Base-by-base conservation (phyloP, 2,888 invertebrate genomes). In the Camponotus fellah region DNA sequence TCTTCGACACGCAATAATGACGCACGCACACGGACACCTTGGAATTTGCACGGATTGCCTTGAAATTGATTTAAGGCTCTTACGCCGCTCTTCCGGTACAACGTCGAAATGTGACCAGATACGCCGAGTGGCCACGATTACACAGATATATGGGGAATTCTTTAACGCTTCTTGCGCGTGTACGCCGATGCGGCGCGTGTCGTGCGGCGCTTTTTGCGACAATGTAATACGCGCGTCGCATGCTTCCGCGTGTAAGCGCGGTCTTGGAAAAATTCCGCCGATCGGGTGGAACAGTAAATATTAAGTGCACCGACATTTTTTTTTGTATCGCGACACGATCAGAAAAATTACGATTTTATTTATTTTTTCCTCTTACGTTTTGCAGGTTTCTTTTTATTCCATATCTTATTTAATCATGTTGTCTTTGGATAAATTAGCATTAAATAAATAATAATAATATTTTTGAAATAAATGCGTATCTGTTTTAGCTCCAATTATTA, bases 61-160 rank as follows among this genome's bases (percentile, higher is more conserved):
- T 49, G 69, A 69, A 79, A 79, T 79, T 69, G 79, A 60, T 60
- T 58, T 46, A 60, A 60, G 34, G 17, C 37, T 65, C 58, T 69
- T 68, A 68, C n/a, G 4, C 26, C 46, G 69, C 8, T 79, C 69
- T 80, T 80, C 79, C 79, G 79, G 79, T 80, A 80, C 79, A 80
- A 80, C 79, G 69, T 79, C 79, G 71, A 80, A 80, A 71, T 71
- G 37, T 71, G 79, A 71, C 46, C 60, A 71, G 69, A 80, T 71
- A 46, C 60, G 60, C 49, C 68, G 32, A 26, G 69, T 60, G 53
- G 68, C 58, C 58, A 46, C 68, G 58, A 69, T 79, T 60, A 62
- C 60, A 68, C 32, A 32, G 68, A 46, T 68, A 37, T 43, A 60
- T n/a, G 79, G 46, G 79, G 56, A 60, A 43, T 71, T 40, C 71